Conservation (phyloP, 1,140 invertebrate species). For the Mercenaria mercenaria region DNA sequence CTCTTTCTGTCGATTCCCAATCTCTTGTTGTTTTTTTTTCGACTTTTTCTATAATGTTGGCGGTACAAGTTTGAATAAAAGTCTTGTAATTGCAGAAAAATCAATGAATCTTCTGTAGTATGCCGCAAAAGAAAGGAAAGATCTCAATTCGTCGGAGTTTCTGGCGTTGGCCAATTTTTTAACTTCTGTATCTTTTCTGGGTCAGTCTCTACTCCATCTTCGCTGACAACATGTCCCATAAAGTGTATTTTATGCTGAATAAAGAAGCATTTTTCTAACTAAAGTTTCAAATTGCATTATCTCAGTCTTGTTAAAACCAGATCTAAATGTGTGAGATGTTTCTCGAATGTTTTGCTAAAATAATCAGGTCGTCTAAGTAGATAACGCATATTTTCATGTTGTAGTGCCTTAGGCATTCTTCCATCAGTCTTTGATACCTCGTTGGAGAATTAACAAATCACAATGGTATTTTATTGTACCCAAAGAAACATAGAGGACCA, state of each 20-base stretch:
- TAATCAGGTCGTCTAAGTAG: conserved; percentile 39
- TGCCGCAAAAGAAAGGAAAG: not conserved
- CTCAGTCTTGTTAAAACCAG: not conserved
- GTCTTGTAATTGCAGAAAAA: not conserved
- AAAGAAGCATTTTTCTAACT: conserved; percentile 2
- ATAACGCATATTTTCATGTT: not conserved
- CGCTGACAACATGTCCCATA: not conserved
- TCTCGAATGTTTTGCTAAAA: conserved; percentile 1
- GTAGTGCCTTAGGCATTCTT: too few relatives aligned
- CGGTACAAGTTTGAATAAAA: not conserved
- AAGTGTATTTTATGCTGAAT: not conserved
- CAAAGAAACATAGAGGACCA: not conserved
- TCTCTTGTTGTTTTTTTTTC: too few relatives aligned
- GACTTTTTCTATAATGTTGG: too few relatives aligned
- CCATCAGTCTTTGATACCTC: conserved; percentile 15
- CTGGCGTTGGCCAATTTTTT: conserved; percentile 1
- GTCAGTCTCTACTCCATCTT: too few relatives aligned
- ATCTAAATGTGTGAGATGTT: not conserved
- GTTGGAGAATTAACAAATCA: not conserved
- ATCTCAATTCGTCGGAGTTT: not conserved
- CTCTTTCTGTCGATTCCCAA: too few relatives aligned
- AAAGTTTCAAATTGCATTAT: not conserved
- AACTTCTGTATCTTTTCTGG: too few relatives aligned
- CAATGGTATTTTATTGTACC: conserved; percentile 12
- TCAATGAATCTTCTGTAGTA: not conserved